Evolutionary conservation across 2,113 vertebrate genomes (phyloP), one percentile per base, ranked within the genome.

Genomic region (Deroptyus accipitrinus): DNA sequence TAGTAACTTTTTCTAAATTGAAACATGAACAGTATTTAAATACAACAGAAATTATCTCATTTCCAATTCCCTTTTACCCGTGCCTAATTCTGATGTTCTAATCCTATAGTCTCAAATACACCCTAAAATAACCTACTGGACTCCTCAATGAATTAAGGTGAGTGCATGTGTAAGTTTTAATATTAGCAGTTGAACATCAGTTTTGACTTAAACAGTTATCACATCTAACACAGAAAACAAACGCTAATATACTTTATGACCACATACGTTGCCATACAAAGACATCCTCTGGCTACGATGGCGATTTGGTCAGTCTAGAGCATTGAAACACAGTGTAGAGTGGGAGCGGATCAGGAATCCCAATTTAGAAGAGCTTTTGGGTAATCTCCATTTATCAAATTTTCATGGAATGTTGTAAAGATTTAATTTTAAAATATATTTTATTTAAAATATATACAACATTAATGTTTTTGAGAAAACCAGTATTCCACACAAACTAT

Each of bases 361-460:
- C 9, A 69, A 13, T 39, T 73, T 23, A 49, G 37, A 91, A 77
- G 25, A 30, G 16, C 37, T 83, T 93, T 64, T 20, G 27, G 17
- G 44, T 42, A 61, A 80, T 52, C 8, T 69, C 22, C 7, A 27
- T 31, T 62, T 46, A 61, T 8, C 28, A 33, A 54, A 72, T 59
- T 77, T 68, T 64, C 51, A 77, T 13, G 4, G 42, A 92, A 91
- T 27, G 25, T 33, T 64, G 22, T 24, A 89, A 57, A 92, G 22
- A 28, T 64, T 15, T 17, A 87, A 57, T 5, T 39, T 52, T 27
- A 70, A 70, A 55, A 52, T 44, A 10, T n/a, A 46, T 88, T 96
- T 94, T 44, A 90, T 96, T 93, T 41, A 90, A 90, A 86, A 46
- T 24, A 1, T 33, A 39, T 35, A 55, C 11, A 87, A 87, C 68